Evolutionary conservation across 2,797 vertebrate genomes (phyloP).

Genomic region (Salmo trutta): DNA sequence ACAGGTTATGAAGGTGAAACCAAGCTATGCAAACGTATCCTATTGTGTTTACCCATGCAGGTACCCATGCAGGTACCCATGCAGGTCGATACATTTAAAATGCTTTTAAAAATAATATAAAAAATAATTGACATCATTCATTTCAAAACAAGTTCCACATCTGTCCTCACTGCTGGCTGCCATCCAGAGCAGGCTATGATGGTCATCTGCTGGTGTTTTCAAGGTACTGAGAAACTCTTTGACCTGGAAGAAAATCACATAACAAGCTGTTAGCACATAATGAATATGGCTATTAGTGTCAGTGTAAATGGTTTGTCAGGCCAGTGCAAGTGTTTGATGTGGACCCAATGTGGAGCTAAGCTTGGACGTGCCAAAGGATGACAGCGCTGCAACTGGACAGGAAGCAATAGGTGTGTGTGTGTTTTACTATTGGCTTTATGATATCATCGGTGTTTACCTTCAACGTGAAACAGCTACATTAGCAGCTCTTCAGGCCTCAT

Average conservation of each 20-base stretch:
- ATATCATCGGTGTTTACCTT: constrained; percentile 40
- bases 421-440: constrained; percentile 9
- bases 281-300: background rate
- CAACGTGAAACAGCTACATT: constrained; percentile 37
- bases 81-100: background rate
- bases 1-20: background rate
- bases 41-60: no score
- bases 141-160: background rate
- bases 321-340: background rate
- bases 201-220: constrained; percentile 45
- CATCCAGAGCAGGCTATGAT: background rate
- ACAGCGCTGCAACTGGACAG: background rate
- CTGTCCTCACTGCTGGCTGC: background rate
- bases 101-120: background rate
- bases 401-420: background rate
- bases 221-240: constrained; percentile 88
- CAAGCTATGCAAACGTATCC: background rate
- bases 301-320: background rate
- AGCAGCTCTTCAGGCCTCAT: constrained; percentile 24
- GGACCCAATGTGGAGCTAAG: background rate
- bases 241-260: constrained; percentile 74
- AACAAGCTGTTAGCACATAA: no score
- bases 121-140: background rate
- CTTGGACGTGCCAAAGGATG: background rate
- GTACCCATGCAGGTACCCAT: background rate